A percentile compares a stretch with the other conserved stretches of the same genome.
Conservation (phyloP, 2,113 vertebrate genomes). For the Catharus bicknelli region DNA sequence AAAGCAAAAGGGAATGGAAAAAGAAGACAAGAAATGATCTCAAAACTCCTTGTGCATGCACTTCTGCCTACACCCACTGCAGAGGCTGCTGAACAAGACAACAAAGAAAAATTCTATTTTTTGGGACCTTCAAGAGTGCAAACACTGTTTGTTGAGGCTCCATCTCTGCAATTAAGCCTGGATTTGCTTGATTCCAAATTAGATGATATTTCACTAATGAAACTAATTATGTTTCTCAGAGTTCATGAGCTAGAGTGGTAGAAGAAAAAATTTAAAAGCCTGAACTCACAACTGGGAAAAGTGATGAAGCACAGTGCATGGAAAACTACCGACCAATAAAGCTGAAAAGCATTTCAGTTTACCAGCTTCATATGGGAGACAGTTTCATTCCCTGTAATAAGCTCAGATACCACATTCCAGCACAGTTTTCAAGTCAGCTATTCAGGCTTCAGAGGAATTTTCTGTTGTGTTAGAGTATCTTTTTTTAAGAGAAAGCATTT, state of each 20-base stretch:
- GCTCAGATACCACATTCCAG: not conserved
- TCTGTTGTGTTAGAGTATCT: not conserved
- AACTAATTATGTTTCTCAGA: not conserved
- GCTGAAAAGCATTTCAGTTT: not conserved
- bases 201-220: not conserved
- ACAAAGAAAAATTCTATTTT: not conserved
- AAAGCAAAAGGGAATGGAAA: not conserved
- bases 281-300: not conserved
- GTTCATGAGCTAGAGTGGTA: not conserved
- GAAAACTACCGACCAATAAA: not conserved
- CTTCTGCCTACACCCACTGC: not conserved
- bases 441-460: not conserved
- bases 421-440: not conserved
- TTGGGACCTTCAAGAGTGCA: not conserved
- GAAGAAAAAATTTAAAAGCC: not conserved
- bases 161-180: slow-evolving; percentile 4
- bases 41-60: not conserved
- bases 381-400: not conserved
- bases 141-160: not conserved
- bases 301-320: not conserved
- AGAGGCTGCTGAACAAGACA: not conserved
- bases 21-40: not conserved
- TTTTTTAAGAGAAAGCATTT: not conserved
- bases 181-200: not conserved
- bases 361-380: not conserved